Conservation (phyloP, 1,140 invertebrate genomes). For the Rhyacophila brunnea region DNA sequence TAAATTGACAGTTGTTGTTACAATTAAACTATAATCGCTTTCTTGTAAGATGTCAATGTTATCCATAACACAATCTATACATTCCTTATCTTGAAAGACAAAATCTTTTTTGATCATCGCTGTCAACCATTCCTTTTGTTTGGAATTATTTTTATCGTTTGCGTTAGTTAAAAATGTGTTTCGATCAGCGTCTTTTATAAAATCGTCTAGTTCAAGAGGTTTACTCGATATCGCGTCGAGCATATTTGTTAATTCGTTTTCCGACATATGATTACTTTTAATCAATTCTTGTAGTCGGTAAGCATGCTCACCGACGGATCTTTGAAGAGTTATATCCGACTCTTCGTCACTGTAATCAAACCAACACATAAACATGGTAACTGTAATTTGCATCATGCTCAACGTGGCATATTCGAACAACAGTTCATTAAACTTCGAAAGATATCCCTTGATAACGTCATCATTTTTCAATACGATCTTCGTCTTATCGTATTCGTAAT, state of each 20-base stretch:
- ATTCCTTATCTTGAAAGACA: conserved; percentile 25
- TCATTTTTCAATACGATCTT: conserved; percentile 14
- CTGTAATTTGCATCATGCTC: conserved; percentile 21
- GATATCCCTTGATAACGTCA: conserved; percentile 8
- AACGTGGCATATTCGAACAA: conserved; percentile 5
- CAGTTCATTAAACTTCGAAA: conserved; percentile 20
- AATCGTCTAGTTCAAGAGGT: conserved; percentile 21
- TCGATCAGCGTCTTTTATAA: conserved; percentile 15
- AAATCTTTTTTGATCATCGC: conserved; percentile 15
- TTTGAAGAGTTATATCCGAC: conserved; percentile 19
- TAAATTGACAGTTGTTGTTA: conserved; percentile 9
- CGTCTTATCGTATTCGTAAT: conserved; percentile 4
- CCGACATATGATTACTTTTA: conserved; percentile 11
- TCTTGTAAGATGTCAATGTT: conserved; percentile 7
- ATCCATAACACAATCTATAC: conserved; percentile 12
- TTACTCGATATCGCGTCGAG: conserved; percentile 14
- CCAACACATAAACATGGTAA: conserved; percentile 28
- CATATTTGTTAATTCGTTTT: conserved; percentile 21
- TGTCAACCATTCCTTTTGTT: conserved; percentile 24
- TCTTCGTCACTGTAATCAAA: conserved; percentile 16
- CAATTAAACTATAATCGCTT: background rate
- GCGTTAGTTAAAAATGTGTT: conserved; percentile 14
- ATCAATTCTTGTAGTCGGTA: conserved; percentile 18
- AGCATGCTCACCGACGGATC: conserved; percentile 21
- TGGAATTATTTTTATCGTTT: background rate